phyloP scores from a whole-genome alignment of 2,888 invertebrate species.

The Cetonia aurata region DNA sequence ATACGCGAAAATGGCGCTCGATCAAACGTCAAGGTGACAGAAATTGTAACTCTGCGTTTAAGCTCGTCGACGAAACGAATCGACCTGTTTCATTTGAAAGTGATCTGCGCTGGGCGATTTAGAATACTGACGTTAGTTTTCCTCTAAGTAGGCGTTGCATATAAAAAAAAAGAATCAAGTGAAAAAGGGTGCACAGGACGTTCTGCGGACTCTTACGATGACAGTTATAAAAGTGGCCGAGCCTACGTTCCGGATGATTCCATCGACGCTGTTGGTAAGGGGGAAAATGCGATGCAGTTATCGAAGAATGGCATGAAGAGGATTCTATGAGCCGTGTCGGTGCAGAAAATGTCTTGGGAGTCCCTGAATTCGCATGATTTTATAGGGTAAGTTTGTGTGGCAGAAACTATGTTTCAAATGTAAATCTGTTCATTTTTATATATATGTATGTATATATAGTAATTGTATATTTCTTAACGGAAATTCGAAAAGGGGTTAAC shows the following conservation, averaged over 20 bases:
- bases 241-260: neutral
- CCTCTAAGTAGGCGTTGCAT: too few species aligned
- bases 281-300: neutral
- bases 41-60: too few species aligned
- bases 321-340: conserved; percentile 5
- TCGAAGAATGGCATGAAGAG: conserved; percentile 15
- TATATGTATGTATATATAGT: too few species aligned
- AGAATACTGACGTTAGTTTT: too few species aligned
- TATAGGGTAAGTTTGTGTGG: conserved; percentile 72
- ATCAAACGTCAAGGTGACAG: too few species aligned
- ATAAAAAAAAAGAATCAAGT: neutral
- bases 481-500: too few species aligned
- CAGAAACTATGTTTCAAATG: neutral
- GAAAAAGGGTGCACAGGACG: too few species aligned
- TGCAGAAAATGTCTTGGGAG: conserved; percentile 85
- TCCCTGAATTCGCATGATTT: conserved; percentile 86
- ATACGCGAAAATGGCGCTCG: conserved; percentile 15
- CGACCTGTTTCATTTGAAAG: too few species aligned
- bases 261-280: neutral
- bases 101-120: too few species aligned
- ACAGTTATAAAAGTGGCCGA: conserved; percentile 3
- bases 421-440: too few species aligned
- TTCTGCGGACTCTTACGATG: neutral
- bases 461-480: neutral
- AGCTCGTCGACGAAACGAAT: too few species aligned